Evolutionary conservation across 2,888 invertebrate species (phyloP), one percentile per base, ranked within the genome.

Genomic region (Camponotus fellah): DNA sequence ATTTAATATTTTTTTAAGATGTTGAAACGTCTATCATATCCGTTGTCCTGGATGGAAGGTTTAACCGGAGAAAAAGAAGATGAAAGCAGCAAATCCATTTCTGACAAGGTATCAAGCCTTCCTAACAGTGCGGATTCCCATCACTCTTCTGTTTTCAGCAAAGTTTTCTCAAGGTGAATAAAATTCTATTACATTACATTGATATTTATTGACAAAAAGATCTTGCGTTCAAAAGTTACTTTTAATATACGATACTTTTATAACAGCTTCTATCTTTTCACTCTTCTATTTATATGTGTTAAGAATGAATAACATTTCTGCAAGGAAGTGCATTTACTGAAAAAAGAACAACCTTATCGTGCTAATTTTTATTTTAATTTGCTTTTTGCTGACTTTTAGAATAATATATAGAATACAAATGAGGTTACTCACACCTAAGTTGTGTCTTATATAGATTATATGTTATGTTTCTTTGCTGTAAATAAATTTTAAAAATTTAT

Each of bases 41-140:
- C 98, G 21, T 95, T 98, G 77, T 97, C 98, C 2, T 98, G 98
- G 98, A 98, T 98, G 96, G 98, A 98, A 94, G 98, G 98, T 2
- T 95, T 98, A 62, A 97, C 98, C 0, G 97, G 98, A 82, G 98
- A 98, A 87, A 97, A 96, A 88, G 96, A 96, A 85, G 95, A 95
- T n/a, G 53, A 94, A 94, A 79, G 79, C 95, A 60, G 79, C 95
- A 88, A 96, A 95, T 94, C 96, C 95, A 95, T 95, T 92, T 91
- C 95, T 86, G 95, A 96, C 3, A 96, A 96, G 89, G 93, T 95
- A 87, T 95, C 96, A 87, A 96, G 96, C 85, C 95, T 96, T 84
- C 96, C 96, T 8, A 95, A 96, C 84, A 96, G 96, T 17, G 96
- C 96, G 8, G 96, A 96, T 90, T 96, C 96, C 88, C 96, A 96